Evolutionary conservation across 2,113 vertebrate species (phyloP), one percentile per base, ranked within the genome.

Genomic region (Daphoenositta chrysoptera): DNA sequence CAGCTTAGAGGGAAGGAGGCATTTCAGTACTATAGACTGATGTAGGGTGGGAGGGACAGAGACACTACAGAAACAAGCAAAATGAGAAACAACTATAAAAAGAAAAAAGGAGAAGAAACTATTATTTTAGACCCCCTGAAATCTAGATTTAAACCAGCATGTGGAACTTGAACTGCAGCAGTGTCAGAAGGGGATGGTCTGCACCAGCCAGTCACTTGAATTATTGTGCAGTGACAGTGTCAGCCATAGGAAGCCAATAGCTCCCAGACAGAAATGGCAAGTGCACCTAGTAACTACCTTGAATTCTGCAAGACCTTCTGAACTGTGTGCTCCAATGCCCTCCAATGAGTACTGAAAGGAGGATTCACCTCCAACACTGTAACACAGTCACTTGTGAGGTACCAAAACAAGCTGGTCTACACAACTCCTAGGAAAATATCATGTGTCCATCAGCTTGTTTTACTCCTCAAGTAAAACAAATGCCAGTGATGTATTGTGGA

Each of bases 1-100:
- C 94, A 96, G 76, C 64, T 87, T 86, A 97, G 89, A 96, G 73
- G 66, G 70, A 96, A 97, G 61, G 37, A 93, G 81, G 30, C 64
- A 96, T 89, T 94, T 96, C 87, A 64, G 73, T 85, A 54, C 39
- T 58, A 83, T 7, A 69, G 63, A 71, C 56, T 65, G 64, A 66
- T 45, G 40, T 26, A 58, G 53, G 60, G 68, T 93, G 64, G 75
- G 90, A 97, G 71, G 69, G 70, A 96, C 69, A 95, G 66, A 66
- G 56, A 95, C 48, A 61, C 83, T 91, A 88, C 58, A 85, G 37
- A 66, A 90, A 89, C 35, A 75, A 89, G 57, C 10, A 83, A 90
- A 97, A 56, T 2, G 9, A 73, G 76, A 84, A 86, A 51, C 16
- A 79, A 51, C 54, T 88, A 83, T 78, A 83, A 94, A 95, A 88